phyloP scores from a whole-genome alignment of 2,113 vertebrate genomes.

The Chamaetylas fuelleborni region DNA sequence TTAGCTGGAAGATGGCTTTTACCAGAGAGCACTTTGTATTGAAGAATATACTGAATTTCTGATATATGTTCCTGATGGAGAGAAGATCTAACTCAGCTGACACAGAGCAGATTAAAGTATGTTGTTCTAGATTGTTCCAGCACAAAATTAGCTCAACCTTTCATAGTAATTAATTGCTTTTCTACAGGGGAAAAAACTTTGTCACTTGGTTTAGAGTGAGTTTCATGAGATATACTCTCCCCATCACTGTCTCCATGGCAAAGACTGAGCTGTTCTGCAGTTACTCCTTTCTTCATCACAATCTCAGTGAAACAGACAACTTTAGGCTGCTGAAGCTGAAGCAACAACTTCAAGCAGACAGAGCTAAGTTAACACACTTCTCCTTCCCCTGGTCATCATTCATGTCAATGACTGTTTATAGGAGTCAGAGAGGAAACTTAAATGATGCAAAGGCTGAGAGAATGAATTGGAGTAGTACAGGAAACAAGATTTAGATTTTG shows the following conservation, averaged over 20 bases:
- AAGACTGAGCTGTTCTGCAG: background rate
- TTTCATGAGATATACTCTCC: background rate
- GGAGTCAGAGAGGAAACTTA: background rate
- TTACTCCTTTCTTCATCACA: background rate
- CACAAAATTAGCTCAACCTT: constrained; percentile 8
- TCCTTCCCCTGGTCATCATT: background rate
- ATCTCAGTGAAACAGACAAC: background rate
- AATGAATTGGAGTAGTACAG: background rate
- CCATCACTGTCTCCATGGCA: background rate
- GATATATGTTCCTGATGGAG: background rate
- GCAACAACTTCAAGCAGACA: background rate
- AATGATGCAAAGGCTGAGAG: background rate
- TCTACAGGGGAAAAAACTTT: background rate
- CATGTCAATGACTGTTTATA: background rate
- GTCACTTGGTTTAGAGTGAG: background rate
- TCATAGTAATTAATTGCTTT: constrained; percentile 8
- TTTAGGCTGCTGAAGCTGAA: background rate
- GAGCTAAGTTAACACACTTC: background rate
- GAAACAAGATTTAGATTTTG: background rate
- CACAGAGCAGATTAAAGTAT: background rate
- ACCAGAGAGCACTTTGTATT: background rate
- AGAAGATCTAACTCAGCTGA: background rate
- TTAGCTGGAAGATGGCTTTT: background rate
- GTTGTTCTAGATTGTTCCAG: background rate
- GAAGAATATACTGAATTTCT: background rate